A percentile compares a stretch with the other conserved stretches of the same genome.
These are phyloP conservation scores for Galago senegalensis DNA, from an alignment of 2,797 vertebrate species.

Conservation along the genomic window DNA sequence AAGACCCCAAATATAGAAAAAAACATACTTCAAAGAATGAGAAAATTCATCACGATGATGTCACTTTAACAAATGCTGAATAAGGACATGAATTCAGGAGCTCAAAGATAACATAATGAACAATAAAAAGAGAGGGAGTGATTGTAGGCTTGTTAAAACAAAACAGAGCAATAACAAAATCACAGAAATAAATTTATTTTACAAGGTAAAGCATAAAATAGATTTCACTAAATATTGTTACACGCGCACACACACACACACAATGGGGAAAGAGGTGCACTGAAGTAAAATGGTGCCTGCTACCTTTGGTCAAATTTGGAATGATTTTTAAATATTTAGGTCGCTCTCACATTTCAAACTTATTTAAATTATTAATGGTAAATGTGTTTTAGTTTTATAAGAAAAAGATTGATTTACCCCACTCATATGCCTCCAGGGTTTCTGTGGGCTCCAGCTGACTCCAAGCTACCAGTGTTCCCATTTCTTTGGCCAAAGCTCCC, in stretches of 20 bases:
- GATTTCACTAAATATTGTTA: background rate
- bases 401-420: background rate
- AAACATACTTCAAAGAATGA: background rate
- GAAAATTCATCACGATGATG: background rate
- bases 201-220: constrained; percentile 6
- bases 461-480: background rate
- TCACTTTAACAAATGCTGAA: background rate
- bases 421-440: background rate
- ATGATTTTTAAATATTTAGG: background rate
- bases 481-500: background rate
- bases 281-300: background rate
- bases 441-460: background rate
- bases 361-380: background rate
- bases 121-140: background rate
- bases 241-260: background rate
- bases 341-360: background rate
- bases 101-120: background rate
- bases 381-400: background rate
- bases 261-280: background rate
- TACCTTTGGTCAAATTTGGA: background rate
- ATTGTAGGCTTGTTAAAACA: background rate
- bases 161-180: background rate
- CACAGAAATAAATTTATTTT: background rate
- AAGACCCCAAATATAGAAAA: background rate
- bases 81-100: constrained; percentile 1